Percentiles rank a stretch among this genome's conserved stretches.
These are phyloP conservation scores for Drosophila littoralis DNA, from an alignment of 1,140 invertebrate species.

Conservation along the genomic window DNA sequence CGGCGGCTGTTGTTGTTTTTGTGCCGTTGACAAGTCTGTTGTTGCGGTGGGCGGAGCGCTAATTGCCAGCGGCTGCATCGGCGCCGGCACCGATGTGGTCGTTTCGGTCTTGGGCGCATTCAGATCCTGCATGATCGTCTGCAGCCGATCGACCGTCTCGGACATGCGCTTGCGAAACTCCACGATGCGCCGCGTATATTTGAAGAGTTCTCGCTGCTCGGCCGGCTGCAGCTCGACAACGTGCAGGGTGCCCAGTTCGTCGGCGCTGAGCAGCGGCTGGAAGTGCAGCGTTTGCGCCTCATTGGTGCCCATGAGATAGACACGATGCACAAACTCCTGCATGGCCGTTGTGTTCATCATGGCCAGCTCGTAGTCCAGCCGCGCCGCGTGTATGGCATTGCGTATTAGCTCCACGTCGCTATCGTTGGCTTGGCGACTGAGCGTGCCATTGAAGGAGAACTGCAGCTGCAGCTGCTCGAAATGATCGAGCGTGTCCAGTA, in stretches of 20 bases:
- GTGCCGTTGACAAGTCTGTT: neutral
- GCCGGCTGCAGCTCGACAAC: constrained; percentile 21
- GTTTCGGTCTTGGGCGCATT: constrained; percentile 20
- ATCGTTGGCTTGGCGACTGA: neutral
- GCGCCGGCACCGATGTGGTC: neutral
- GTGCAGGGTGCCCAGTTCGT: constrained; percentile 38
- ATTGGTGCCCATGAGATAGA: constrained; percentile 64
- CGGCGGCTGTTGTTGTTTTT: neutral
- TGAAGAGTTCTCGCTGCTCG: constrained; percentile 62
- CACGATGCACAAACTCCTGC: constrained; percentile 69
- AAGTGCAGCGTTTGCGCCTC: constrained; percentile 42
- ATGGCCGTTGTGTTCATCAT: constrained; percentile 73
- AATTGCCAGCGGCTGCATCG: neutral
- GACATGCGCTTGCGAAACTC: constrained; percentile 77
- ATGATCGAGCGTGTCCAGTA: constrained; percentile 50
- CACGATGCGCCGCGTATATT: constrained; percentile 62
- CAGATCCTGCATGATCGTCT: constrained; percentile 68
- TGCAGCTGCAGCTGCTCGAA: neutral
- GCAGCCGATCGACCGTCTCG: constrained; percentile 74
- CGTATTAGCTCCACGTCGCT: constrained; percentile 20
- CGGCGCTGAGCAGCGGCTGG: constrained; percentile 42
- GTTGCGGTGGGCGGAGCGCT: neutral
- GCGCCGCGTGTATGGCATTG: constrained; percentile 30
- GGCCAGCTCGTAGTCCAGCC: constrained; percentile 42
- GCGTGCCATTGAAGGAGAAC: neutral